Conservation (phyloP, 2,113 vertebrate species). For the Cynoglossus semilaevis region DNA sequence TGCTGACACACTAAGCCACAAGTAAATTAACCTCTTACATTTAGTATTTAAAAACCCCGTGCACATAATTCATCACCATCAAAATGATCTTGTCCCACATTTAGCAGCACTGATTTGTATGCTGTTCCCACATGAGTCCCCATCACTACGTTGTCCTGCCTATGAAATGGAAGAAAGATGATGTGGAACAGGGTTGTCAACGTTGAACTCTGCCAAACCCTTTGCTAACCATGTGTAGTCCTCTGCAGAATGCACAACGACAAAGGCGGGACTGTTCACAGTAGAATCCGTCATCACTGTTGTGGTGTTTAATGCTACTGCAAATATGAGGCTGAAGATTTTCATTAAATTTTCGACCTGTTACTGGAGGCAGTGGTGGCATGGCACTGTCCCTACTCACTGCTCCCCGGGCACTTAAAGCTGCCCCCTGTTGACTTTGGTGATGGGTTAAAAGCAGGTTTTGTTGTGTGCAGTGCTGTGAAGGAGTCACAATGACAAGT, state of each 20-base stretch:
- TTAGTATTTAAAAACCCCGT: slow-evolving; percentile 29
- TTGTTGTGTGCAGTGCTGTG: too few species aligned
- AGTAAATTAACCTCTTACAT: slow-evolving; percentile 39
- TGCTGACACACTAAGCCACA: slow-evolving; percentile 15
- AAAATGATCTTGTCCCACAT: slow-evolving; percentile 50
- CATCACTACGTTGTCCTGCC: slow-evolving; percentile 9
- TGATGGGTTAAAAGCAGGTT: too few species aligned
- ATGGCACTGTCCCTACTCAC: too few species aligned
- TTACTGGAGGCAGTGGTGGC: too few species aligned
- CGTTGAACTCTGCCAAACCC: slow-evolving; percentile 18
- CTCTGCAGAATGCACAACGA: slow-evolving; percentile 1
- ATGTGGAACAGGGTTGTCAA: slow-evolving; percentile 25
- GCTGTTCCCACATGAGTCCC: slow-evolving; percentile 5
- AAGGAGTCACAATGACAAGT: too few species aligned
- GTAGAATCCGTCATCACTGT: too few species aligned
- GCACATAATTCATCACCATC: slow-evolving; percentile 63
- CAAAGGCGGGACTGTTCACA: too few species aligned
- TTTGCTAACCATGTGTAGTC: slow-evolving; percentile 10
- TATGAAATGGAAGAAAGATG: slow-evolving; percentile 25
- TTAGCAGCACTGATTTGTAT: slow-evolving; percentile 39
- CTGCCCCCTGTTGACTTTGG: too few species aligned
- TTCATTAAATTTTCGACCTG: too few species aligned
- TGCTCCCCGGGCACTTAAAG: too few species aligned
- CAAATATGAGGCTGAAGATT: too few species aligned
- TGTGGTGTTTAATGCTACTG: too few species aligned